Evolutionary conservation across 2,113 vertebrate genomes (phyloP), one percentile per base, ranked within the genome.

Genomic region (Channa argus): DNA sequence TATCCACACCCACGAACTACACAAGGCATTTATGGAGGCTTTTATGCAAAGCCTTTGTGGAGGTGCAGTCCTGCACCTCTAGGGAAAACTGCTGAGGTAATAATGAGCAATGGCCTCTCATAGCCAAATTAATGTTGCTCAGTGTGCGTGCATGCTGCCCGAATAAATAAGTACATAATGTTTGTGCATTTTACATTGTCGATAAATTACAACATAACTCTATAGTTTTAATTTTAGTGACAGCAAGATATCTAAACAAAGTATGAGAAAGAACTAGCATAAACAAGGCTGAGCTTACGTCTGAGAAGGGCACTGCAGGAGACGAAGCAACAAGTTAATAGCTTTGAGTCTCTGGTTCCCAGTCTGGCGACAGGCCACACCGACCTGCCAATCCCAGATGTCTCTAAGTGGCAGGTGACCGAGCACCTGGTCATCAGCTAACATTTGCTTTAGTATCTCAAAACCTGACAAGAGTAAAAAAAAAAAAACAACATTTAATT

Each of bases 321-420:
- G 94, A 75, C 94, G 96, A 64, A 99, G 88, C 51, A 99, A 93
- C 74, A 99, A 74, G 88, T 99, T 97, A 80, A 99, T 92, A 34
- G 98, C 96, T 92, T 98, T 99, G 1, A 99, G 86, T 0, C 98
- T 92, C 91, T 98, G 98, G 90, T 95, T 96, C 2, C 97, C 97
- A 0, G 95, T 97, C 90, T 99, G 98, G 0, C 96, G 95, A 74
- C 98, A 99, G 2, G 97, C 97, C 63, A 98, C 96, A 0, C 97
- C 96, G 15, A 98, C 97, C 91, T 98, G 96, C 98, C 98, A 99
- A 64, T 97, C 96, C 98, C 98, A 99, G 76, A 99, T 97, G 65
- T 93, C 96, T 56, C 93, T 86, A 80, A 99, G 63, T 0, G 97
- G 96, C 38, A 99, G 94, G 75, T 97, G 95, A 46, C 89, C 84